Conservation (phyloP, 2,888 invertebrate genomes). For the Phyllotreta striolata region DNA sequence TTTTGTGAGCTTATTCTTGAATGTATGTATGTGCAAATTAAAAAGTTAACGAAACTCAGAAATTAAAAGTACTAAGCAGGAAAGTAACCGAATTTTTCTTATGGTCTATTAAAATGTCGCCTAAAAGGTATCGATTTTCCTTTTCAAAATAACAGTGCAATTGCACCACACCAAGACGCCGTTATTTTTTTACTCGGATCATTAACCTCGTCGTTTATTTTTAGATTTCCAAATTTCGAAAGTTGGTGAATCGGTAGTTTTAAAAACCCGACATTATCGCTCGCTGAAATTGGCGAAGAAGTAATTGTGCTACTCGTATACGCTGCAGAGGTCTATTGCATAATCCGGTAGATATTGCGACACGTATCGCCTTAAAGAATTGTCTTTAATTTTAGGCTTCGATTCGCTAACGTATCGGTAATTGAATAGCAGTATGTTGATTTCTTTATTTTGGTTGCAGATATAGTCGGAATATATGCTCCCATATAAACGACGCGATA, state of each 20-base stretch:
- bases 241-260: slow-evolving; percentile 24
- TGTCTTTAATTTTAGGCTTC: slow-evolving; percentile 20
- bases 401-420: neutral
- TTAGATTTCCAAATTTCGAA: slow-evolving; percentile 35
- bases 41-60: too few species aligned
- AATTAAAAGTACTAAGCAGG: too few species aligned
- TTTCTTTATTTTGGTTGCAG: too few species aligned
- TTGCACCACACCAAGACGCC: neutral
- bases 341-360: slow-evolving; percentile 6
- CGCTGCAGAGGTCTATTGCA: neutral
- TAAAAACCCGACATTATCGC: slow-evolving; percentile 14
- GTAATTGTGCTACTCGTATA: slow-evolving; percentile 7
- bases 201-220: slow-evolving; percentile 34
- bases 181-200: slow-evolving; percentile 13
- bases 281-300: slow-evolving; percentile 15
- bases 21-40: too few species aligned
- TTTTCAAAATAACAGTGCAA: too few species aligned
- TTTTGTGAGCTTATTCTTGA: too few species aligned
- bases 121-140: too few species aligned
- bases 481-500: too few species aligned
- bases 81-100: too few species aligned
- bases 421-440: too few species aligned
- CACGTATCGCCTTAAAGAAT: slow-evolving; percentile 17
- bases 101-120: too few species aligned
- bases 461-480: too few species aligned